Conservation (phyloP, 2,113 vertebrate genomes). For the human (Homo sapiens) region GRCh38 chr15:26582001-26582500, state of each 20-base stretch:
- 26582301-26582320: not conserved
- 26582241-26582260: fast-evolving
- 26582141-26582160: too few relatives aligned
- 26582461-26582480: not conserved
- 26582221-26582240: not conserved
- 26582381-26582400: not conserved
- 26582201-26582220: not conserved
- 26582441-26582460: not conserved
- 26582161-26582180: not conserved
- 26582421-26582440: not conserved
- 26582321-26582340: not conserved
- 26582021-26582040: not conserved
- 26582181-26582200: fast-evolving
- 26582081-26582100: not conserved
- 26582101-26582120: not conserved
- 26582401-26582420: not conserved
- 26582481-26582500: not conserved
- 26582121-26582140: too few relatives aligned
- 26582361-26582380: not conserved
- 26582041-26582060: not conserved
- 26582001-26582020: not conserved
- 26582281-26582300: not conserved
- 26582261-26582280: not conserved
- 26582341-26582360: not conserved
- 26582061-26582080: not conserved